Evolutionary conservation across 2,797 vertebrate genomes (phyloP), one percentile per base, ranked within the genome.

Genomic region (Hydrocynus forskahlii): DNA sequence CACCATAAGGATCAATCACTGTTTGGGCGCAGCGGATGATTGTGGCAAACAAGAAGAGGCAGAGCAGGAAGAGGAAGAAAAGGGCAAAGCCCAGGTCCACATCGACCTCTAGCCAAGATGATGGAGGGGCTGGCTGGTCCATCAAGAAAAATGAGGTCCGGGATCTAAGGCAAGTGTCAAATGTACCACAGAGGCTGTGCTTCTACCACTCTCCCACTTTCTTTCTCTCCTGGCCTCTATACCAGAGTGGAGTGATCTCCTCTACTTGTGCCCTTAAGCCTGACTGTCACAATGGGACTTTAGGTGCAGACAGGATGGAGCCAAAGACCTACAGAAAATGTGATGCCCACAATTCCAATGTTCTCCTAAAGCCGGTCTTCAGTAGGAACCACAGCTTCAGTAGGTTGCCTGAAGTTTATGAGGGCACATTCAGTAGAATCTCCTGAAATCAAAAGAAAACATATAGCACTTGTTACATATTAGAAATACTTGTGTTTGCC

Each of bases 51-150:
- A 95, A 89, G 85, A 95, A 95, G 82, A 95, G 91, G 63, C 92
- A 94, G 74, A 95, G 86, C 9, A 95, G 88, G 73, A 86, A 88
- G 59, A 95, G 91, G 87, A 95, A 95, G 88, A 95, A 95, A 81
- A 95, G 89, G 0, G 94, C 94, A 4, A 95, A 95, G 19, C 94
- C 94, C 76, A 95, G 89, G 87, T 95, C 95, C 87, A 95, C 92
- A 13, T 95, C 94, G 60, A 95, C 89, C 83, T 94, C 93, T 1
- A 93, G 83, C 79, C 76, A 88, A 55, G 86, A 63, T 0, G 60
- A 45, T 2, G 70, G n/a, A 0, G 73, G 84, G 55, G 81, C 2
- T 21, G 83, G 69, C 60, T 79, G 89, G 83, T 94, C 94, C 94
- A 95, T 95, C 87, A 59, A 79, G 86, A 14, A 50, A 4, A 73